Base-by-base conservation (phyloP, 2,797 vertebrate species). In the Anabas testudineus region DNA sequence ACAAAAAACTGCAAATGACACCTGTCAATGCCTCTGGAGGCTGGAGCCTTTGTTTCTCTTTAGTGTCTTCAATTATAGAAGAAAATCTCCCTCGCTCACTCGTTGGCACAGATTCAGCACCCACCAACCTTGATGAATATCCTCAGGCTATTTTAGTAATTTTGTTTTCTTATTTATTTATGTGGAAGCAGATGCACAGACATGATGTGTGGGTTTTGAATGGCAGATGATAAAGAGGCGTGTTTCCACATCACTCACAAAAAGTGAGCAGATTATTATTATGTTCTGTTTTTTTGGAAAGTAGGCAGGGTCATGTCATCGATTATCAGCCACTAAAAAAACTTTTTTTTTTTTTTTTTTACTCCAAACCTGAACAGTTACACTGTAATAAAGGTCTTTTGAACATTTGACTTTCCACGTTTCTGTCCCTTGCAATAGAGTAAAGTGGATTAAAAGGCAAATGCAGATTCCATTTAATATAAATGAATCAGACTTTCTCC, bases 121-220 rank as follows among this genome's bases (percentile, higher is more conserved):
- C 22, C 28, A 43, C 45, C 22, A 48, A 61, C 59, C 64, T 34
- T 65, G 66, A 79, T 76, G 67, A 80, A 76, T 73, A 74, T 70
- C 71, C 83, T 68, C 24, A 0, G 67, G 80, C 72, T 69, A 60
- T 72, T 77, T 67, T 42, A 53, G 67, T 82, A 67, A 67, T 72
- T 83, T 60, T 48, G 46, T 81, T 86, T 82, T 67, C 62, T 67
- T 78, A 63, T 84, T 71, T 76, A 73, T 57, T 76, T 51, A 59
- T 4, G 5, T 63, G 52, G 46, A 67, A 62, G 42, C 69, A 62
- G 78, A 80, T 59, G 58, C 53, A 24, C 39, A n/a, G 57, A 66
- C 73, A 66, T 9, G 26, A 10, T 26, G 57, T 0, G 22, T 46
- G 64, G 51, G 64, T 49, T 66, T n/a, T 82, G 71, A 71, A 66